Percentiles rank a stretch among this genome's conserved stretches.
These are phyloP conservation scores for Lasiommata megera DNA, from an alignment of 2,888 invertebrate species.

Conservation along the genomic window DNA sequence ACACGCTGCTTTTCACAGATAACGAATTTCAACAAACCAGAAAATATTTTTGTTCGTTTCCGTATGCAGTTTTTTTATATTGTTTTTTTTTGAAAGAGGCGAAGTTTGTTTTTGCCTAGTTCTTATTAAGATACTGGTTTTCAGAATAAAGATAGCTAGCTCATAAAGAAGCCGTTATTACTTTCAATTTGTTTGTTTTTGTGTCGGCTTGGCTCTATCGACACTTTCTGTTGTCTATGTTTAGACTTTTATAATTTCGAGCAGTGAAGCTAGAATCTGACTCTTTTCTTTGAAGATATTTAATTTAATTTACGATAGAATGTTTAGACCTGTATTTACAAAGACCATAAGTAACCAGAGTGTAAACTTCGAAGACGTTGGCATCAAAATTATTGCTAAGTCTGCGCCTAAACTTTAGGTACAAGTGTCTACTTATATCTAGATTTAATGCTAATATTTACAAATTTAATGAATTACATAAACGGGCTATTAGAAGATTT, in stretches of 20 bases:
- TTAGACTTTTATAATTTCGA: not conserved
- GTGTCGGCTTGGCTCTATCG: too few relatives aligned
- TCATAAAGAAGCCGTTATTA: too few relatives aligned
- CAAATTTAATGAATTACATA: slow-evolving; percentile 66
- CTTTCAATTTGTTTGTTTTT: too few relatives aligned
- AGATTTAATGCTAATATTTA: slow-evolving; percentile 71
- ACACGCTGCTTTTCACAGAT: too few relatives aligned
- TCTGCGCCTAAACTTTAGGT: slow-evolving; percentile 69
- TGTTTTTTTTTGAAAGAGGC: too few relatives aligned
- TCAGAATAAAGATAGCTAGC: too few relatives aligned
- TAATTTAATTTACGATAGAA: slow-evolving; percentile 21
- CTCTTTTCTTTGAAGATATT: slow-evolving; percentile 22
- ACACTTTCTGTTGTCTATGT: too few relatives aligned
- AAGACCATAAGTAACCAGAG: slow-evolving; percentile 58
- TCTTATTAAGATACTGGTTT: too few relatives aligned
- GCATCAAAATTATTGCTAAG: slow-evolving; percentile 78
- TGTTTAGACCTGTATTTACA: slow-evolving; percentile 56
- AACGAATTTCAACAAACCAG: too few relatives aligned
- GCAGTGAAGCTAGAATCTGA: slow-evolving; percentile 21
- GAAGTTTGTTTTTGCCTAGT: too few relatives aligned
- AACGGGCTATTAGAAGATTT: slow-evolving; percentile 57
- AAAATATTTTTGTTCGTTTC: too few relatives aligned
- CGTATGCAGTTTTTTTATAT: too few relatives aligned
- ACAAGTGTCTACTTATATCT: slow-evolving; percentile 74
- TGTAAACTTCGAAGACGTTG: slow-evolving; percentile 67